Conservation (phyloP, 2,113 vertebrate genomes). For the Myiagra hebetior region DNA sequence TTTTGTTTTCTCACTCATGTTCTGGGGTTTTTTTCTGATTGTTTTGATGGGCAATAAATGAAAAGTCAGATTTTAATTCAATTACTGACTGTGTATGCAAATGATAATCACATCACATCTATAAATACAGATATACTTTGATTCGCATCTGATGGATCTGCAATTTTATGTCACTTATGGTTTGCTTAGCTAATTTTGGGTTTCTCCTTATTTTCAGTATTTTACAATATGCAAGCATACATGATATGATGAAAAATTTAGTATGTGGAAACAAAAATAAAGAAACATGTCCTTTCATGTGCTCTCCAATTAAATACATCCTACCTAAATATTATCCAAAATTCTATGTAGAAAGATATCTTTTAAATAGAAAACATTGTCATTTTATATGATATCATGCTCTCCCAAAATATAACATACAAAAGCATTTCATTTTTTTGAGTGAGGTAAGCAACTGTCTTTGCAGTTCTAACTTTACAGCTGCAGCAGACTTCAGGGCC, state of each 20-base stretch:
- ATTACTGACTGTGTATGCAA: neutral
- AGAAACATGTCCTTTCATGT: neutral
- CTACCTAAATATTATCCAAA: neutral
- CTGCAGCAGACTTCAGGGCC: neutral
- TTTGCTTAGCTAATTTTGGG: neutral
- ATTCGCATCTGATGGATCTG: neutral
- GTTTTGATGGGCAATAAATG: neutral
- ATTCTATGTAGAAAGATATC: neutral
- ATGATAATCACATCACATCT: neutral
- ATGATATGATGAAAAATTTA: neutral
- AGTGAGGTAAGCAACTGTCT: neutral
- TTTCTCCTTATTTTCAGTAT: neutral
- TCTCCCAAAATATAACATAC: neutral
- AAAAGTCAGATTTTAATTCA: neutral
- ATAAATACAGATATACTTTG: neutral
- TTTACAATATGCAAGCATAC: neutral
- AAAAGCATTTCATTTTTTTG: neutral
- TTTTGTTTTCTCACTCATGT: neutral
- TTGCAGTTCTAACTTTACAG: neutral
- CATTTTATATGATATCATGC: neutral
- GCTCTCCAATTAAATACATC: neutral
- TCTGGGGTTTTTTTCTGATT: neutral
- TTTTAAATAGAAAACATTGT: neutral
- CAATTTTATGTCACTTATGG: neutral
- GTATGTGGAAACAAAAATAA: neutral